Evolutionary conservation across 2,888 invertebrate species (phyloP).

Genomic region (Acrocyrtus sp.): DNA sequence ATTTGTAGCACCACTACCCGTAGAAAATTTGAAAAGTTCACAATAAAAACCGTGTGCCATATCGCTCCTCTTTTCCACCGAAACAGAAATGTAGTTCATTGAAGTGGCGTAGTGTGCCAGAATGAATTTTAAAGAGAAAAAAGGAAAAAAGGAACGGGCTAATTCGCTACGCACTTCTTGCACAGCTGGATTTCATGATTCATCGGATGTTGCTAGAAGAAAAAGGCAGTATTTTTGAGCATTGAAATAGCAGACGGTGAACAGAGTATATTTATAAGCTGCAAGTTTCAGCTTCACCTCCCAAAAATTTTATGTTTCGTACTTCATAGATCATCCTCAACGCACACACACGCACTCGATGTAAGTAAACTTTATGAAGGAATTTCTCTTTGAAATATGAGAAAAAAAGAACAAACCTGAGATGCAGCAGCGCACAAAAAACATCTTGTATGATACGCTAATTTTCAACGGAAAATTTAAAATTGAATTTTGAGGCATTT

Average conservation of each 20-base stretch:
- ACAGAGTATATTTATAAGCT: not conserved
- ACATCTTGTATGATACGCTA: constrained; percentile 36
- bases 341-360: not conserved
- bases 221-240: not conserved
- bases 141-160: constrained; percentile 26
- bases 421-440: not conserved
- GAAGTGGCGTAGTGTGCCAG: not conserved
- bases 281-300: too few species aligned
- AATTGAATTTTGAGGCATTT: constrained; percentile 41
- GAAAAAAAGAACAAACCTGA: not conserved
- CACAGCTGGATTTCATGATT: constrained; percentile 44
- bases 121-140: not conserved
- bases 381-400: constrained; percentile 13
- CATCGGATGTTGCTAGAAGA: not conserved
- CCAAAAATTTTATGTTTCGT: not conserved
- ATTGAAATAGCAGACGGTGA: too few species aligned
- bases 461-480: constrained; percentile 35
- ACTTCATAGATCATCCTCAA: not conserved
- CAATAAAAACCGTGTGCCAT: not conserved
- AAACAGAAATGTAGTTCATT: constrained; percentile 4
- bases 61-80: not conserved
- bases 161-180: constrained; percentile 48
- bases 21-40: not conserved
- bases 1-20: too few species aligned
- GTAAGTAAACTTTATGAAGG: not conserved